Evolutionary conservation across 2,113 vertebrate genomes (phyloP).

Genomic region (Peucedramus taeniatus): DNA sequence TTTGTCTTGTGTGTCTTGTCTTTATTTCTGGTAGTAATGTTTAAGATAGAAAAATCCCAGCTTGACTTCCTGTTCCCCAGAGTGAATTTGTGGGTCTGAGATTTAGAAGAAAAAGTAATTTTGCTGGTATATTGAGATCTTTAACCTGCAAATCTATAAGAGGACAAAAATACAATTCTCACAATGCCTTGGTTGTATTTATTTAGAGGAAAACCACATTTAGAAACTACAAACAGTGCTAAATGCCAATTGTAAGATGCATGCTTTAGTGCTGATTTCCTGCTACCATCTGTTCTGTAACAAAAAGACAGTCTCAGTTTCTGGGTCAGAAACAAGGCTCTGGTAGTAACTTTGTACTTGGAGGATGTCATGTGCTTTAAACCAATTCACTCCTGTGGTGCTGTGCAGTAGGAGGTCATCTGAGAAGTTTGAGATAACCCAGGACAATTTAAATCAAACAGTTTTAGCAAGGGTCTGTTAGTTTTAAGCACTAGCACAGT

Average conservation of each 20-base stretch:
- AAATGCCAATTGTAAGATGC: neutral
- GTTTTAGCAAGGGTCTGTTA: neutral
- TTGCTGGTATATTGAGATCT: neutral
- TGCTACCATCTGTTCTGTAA: constrained; percentile 2
- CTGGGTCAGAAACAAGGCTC: constrained; percentile 27
- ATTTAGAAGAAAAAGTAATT: neutral
- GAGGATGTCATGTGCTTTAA: neutral
- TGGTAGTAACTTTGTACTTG: neutral
- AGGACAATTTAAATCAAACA: neutral
- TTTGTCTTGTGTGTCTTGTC: neutral
- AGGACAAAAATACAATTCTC: neutral
- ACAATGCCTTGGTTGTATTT: neutral
- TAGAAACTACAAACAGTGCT: neutral
- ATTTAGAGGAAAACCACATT: neutral
- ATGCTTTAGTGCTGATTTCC: neutral
- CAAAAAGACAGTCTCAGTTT: neutral
- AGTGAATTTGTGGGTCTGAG: neutral
- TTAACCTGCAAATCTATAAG: neutral
- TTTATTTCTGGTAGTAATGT: neutral
- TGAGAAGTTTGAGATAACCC: constrained; percentile 4
- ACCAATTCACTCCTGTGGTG: neutral
- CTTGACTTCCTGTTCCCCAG: neutral
- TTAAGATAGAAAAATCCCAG: neutral
- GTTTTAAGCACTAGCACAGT: neutral
- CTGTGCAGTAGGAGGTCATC: neutral